A percentile compares a stretch with the other conserved stretches of the same genome.
Conservation (phyloP, 2,888 invertebrate genomes). For the Agrotis segetum region DNA sequence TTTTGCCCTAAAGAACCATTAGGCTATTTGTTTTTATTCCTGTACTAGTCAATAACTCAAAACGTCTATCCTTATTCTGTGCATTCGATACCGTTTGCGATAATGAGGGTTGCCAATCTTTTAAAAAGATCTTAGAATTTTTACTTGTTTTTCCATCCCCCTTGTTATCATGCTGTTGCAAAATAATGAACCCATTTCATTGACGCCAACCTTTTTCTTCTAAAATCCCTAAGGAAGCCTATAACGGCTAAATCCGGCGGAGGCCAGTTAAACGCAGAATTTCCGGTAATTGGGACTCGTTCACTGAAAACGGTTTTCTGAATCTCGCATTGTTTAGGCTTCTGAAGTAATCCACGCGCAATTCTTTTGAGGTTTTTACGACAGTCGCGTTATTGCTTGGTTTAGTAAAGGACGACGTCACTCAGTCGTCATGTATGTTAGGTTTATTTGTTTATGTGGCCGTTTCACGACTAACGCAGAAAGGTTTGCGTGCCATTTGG, state of each 20-base stretch:
- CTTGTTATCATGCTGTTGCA: conserved; percentile 31
- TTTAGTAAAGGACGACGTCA: conserved; percentile 24
- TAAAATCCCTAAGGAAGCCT: conserved; percentile 64
- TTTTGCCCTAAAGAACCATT: conserved; percentile 1
- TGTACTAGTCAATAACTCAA: neutral
- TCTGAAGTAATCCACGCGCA: conserved; percentile 51
- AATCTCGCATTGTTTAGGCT: conserved; percentile 70
- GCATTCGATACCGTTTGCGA: conserved; percentile 1
- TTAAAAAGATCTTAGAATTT: conserved; percentile 15
- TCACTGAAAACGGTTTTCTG: conserved; percentile 69
- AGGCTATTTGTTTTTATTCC: conserved; percentile 1
- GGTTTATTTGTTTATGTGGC: conserved; percentile 60
- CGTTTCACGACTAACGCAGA: conserved; percentile 46
- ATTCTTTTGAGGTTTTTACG: conserved; percentile 50
- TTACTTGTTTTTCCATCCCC: conserved; percentile 24
- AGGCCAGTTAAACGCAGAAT: conserved; percentile 69
- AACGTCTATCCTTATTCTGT: neutral
- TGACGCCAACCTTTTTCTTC: conserved; percentile 63
- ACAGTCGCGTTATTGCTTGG: conserved; percentile 23
- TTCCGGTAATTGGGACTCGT: conserved; percentile 74
- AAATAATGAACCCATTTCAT: conserved; percentile 58
- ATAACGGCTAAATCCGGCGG: conserved; percentile 61
- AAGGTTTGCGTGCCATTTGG: conserved; percentile 62
- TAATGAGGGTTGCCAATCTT: conserved; percentile 1
- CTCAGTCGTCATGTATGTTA: conserved; percentile 36